Percentiles rank a stretch among this genome's conserved stretches.
These are phyloP conservation scores for Drosophila prolongata DNA, from an alignment of 2,888 invertebrate species.

Conservation along the genomic window DNA sequence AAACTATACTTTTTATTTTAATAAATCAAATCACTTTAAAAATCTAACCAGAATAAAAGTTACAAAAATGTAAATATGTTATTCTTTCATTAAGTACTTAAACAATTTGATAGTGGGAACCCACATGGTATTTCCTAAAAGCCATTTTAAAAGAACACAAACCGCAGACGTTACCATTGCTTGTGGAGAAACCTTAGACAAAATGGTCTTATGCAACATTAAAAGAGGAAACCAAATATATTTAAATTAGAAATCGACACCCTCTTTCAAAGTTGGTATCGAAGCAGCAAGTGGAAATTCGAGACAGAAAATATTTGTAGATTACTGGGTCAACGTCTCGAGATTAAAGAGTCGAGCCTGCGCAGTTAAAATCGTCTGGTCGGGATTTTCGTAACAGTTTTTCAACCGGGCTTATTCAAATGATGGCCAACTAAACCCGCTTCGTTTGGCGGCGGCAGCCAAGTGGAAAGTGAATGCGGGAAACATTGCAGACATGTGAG, in stretches of 20 bases:
- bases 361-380: constrained; percentile 23
- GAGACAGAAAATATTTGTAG: constrained; percentile 21
- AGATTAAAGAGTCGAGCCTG: constrained; percentile 39
- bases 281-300: neutral
- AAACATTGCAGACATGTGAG: constrained; percentile 70
- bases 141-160: neutral
- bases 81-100: too few relatives aligned
- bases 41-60: too few relatives aligned
- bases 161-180: neutral
- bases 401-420: constrained; percentile 66
- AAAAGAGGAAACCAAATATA: neutral
- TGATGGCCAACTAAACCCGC: constrained; percentile 61
- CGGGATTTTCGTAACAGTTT: constrained; percentile 59
- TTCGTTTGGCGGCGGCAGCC: constrained; percentile 54
- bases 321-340: constrained; percentile 60
- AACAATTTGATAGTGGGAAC: too few relatives aligned
- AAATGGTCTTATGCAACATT: neutral
- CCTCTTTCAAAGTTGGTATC: constrained; percentile 21
- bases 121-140: neutral
- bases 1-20: too few relatives aligned
- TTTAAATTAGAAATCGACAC: constrained; percentile 26
- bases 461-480: constrained; percentile 82
- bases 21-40: too few relatives aligned
- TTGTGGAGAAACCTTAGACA: neutral
- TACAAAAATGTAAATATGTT: too few relatives aligned